These are phyloP conservation scores for Cenopis cana DNA, from an alignment of 2,888 invertebrate genomes.

Conservation along the genomic window DNA sequence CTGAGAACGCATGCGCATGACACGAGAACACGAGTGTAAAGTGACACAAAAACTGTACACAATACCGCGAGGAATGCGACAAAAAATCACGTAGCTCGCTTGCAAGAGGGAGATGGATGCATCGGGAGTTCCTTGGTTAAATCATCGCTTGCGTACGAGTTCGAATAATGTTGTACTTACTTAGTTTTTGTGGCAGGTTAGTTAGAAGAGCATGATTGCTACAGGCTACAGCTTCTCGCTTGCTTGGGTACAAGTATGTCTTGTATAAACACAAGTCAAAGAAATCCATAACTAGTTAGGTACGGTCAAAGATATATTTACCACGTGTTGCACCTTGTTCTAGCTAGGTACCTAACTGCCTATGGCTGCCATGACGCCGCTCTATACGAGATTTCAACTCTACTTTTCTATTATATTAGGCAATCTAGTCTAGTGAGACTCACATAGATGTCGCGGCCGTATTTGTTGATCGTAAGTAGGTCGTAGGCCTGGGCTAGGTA, in stretches of 20 bases:
- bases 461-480: too few relatives aligned
- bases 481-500: too few relatives aligned
- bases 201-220: constrained; percentile 14
- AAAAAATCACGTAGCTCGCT: constrained; percentile 19
- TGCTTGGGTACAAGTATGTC: not conserved
- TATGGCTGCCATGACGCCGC: too few relatives aligned
- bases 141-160: constrained; percentile 35
- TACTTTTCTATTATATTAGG: too few relatives aligned
- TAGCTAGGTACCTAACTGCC: too few relatives aligned
- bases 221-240: not conserved
- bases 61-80: constrained; percentile 26
- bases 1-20: constrained; percentile 32
- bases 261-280: not conserved
- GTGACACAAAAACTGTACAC: constrained; percentile 34
- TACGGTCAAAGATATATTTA: too few relatives aligned
- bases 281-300: not conserved
- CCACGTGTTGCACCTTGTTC: too few relatives aligned
- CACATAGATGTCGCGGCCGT: too few relatives aligned
- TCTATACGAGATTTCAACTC: too few relatives aligned
- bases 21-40: constrained; percentile 32
- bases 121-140: constrained; percentile 28
- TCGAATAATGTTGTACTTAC: constrained; percentile 24
- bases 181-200: constrained; percentile 16
- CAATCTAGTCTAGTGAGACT: too few relatives aligned
- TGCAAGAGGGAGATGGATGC: constrained; percentile 16